Evolutionary conservation across 2,888 invertebrate species (phyloP).

Genomic region (Catotricha subobsoleta): DNA sequence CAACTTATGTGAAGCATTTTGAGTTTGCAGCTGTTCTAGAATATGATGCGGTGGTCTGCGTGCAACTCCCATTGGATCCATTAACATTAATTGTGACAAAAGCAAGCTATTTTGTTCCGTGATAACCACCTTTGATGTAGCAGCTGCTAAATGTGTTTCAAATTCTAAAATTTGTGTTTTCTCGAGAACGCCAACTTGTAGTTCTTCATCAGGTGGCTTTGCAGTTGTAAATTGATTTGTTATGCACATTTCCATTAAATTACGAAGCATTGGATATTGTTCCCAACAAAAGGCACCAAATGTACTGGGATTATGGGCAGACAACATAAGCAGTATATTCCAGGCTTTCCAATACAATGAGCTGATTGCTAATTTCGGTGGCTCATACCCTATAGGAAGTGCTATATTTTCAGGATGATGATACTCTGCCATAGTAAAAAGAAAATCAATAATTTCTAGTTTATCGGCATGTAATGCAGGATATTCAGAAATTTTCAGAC

Average conservation of each 20-base stretch:
- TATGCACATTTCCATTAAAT: constrained; percentile 91
- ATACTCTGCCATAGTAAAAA: constrained; percentile 81
- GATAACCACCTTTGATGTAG: constrained; percentile 70
- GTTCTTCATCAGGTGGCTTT: constrained; percentile 42
- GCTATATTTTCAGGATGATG: constrained; percentile 84
- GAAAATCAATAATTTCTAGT: constrained; percentile 68
- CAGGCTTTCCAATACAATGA: constrained; percentile 90
- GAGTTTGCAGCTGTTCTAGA: constrained; percentile 57
- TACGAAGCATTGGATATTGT: constrained; percentile 75
- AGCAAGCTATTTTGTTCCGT: constrained; percentile 78
- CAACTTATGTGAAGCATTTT: constrained; percentile 62
- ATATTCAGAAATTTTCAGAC: constrained; percentile 51
- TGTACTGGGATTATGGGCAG: constrained; percentile 78
- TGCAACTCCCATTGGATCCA: constrained; percentile 71
- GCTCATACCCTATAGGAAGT: constrained; percentile 60
- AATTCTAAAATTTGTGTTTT: constrained; percentile 69
- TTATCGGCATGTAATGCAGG: constrained; percentile 59
- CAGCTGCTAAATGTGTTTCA: constrained; percentile 81
- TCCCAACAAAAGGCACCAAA: constrained; percentile 79
- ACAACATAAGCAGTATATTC: constrained; percentile 68
- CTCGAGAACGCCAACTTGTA: constrained; percentile 50
- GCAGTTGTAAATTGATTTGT: constrained; percentile 50
- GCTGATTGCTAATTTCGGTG: constrained; percentile 81
- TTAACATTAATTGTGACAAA: constrained; percentile 63
- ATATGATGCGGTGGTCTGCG: constrained; percentile 62